These are phyloP conservation scores for Trichonephila clavata DNA, from an alignment of 1,140 invertebrate genomes.

Conservation along the genomic window DNA sequence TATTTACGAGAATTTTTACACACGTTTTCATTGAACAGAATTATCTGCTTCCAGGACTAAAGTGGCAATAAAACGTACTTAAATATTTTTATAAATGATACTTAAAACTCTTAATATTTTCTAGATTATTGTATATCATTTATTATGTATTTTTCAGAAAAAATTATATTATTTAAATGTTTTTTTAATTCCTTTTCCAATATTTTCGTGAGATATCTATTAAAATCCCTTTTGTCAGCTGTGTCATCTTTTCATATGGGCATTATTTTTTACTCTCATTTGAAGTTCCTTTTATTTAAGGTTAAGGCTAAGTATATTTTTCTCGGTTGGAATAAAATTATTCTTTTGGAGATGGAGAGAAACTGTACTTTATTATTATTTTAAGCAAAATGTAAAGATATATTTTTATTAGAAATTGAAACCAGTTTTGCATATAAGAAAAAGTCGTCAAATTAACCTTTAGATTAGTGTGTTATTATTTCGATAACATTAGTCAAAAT, in stretches of 20 bases:
- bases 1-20: not conserved
- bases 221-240: not conserved
- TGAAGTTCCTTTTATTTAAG: conserved; percentile 63
- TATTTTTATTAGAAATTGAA: not conserved
- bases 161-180: too few species aligned
- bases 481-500: too few species aligned
- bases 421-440: too few species aligned
- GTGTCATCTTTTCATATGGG: conserved; percentile 49
- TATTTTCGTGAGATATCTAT: not conserved
- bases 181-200: too few species aligned
- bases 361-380: not conserved
- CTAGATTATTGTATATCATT: too few species aligned
- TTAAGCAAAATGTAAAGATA: not conserved
- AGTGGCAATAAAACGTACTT: too few species aligned
- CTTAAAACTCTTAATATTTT: too few species aligned
- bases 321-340: not conserved
- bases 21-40: not conserved
- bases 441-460: too few species aligned
- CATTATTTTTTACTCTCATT: conserved; percentile 67
- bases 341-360: not conserved
- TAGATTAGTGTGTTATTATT: too few species aligned
- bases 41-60: too few species aligned
- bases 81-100: too few species aligned
- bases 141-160: too few species aligned
- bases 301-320: conserved; percentile 73